Conservation (phyloP, 35 echinoderm and acorn worm species). For the Apostichopus japonicus region DNA sequence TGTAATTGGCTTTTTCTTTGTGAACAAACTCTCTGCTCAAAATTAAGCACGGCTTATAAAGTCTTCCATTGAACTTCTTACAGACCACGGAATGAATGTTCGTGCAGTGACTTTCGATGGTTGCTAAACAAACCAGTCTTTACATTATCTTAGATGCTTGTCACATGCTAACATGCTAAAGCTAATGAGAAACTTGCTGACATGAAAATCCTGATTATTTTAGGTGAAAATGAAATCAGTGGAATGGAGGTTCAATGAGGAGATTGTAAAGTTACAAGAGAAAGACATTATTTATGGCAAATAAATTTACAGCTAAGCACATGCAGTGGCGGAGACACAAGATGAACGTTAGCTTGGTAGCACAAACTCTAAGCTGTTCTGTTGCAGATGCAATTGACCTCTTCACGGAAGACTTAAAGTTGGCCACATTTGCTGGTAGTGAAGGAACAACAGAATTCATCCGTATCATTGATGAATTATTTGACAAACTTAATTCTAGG, state of each 20-base stretch:
- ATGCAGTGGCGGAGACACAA: slow-evolving; percentile 32
- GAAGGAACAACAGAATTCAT: slow-evolving; percentile 29
- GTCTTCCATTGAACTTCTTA: background rate
- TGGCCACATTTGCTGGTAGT: slow-evolving; percentile 5
- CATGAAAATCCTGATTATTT: background rate
- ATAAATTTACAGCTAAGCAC: slow-evolving; percentile 29
- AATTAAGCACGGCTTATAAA: slow-evolving; percentile 16
- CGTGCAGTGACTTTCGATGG: slow-evolving; percentile 35
- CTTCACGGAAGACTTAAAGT: slow-evolving; percentile 20
- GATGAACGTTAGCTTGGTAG: slow-evolving; percentile 34
- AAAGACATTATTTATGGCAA: slow-evolving; percentile 22
- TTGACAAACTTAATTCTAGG: slow-evolving; percentile 45
- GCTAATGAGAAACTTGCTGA: slow-evolving; percentile 10
- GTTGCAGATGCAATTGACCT: slow-evolving; percentile 45
- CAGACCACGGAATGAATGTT: slow-evolving; percentile 10
- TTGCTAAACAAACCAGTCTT: background rate
- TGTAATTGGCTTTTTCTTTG: slow-evolving; percentile 8
- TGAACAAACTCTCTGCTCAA: background rate
- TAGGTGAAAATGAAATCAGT: background rate
- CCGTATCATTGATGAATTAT: slow-evolving; percentile 32
- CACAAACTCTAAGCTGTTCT: slow-evolving; percentile 24
- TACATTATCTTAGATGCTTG: slow-evolving; percentile 39
- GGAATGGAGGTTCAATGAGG: background rate
- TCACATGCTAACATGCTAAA: slow-evolving; percentile 64
- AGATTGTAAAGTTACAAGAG: background rate